A percentile compares a stretch with the other conserved stretches of the same genome.
These are phyloP conservation scores for Pristionchus mayeri DNA, from an alignment of 2,888 invertebrate genomes.

Conservation along the genomic window DNA sequence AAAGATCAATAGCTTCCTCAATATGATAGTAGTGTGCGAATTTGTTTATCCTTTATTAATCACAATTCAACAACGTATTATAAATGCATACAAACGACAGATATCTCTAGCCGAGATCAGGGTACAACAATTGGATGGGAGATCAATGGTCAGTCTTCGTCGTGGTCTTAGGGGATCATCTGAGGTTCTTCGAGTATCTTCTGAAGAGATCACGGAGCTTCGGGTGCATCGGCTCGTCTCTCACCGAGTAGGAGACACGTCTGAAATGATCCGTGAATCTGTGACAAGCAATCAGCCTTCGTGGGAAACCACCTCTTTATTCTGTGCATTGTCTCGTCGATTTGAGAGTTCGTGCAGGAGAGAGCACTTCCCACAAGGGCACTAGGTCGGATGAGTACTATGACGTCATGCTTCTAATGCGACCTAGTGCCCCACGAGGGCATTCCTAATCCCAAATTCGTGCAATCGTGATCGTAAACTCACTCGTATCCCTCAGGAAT, in stretches of 20 bases:
- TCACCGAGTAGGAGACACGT: not conserved
- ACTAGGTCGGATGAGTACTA: too few relatives aligned
- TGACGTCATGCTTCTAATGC: too few relatives aligned
- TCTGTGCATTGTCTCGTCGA: too few relatives aligned
- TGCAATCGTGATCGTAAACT: not conserved
- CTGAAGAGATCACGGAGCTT: not conserved
- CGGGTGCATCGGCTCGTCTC: not conserved
- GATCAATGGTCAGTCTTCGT: not conserved
- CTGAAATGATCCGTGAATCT: not conserved
- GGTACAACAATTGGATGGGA: not conserved
- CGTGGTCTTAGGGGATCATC: slow-evolving; percentile 12
- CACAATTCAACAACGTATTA: not conserved
- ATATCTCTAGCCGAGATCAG: not conserved
- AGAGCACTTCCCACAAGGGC: too few relatives aligned
- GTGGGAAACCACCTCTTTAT: too few relatives aligned
- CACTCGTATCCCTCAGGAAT: not conserved
- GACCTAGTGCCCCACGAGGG: too few relatives aligned
- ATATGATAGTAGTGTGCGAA: slow-evolving; percentile 1
- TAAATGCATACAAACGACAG: not conserved
- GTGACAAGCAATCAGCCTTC: too few relatives aligned
- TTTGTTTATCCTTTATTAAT: not conserved
- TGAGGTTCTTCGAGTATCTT: not conserved
- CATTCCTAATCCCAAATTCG: not conserved
- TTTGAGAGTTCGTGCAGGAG: too few relatives aligned
- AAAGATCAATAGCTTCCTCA: not conserved